Percentiles rank a stretch among this genome's conserved stretches.
These are phyloP conservation scores for Chaetodon trifasciatus DNA, from an alignment of 2,797 vertebrate genomes.

Conservation along the genomic window DNA sequence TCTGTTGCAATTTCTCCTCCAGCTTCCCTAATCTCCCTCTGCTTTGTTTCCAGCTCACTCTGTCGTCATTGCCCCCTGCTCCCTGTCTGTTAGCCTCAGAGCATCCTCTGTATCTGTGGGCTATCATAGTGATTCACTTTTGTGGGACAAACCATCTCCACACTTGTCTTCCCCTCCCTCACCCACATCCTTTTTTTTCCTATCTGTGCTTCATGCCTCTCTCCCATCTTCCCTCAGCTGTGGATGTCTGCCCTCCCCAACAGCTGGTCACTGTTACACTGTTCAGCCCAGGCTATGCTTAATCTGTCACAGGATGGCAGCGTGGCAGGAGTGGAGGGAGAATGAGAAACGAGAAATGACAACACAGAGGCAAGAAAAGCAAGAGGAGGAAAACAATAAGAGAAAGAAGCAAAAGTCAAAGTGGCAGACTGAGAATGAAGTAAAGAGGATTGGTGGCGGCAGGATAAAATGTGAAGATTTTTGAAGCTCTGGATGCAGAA, in stretches of 20 bases:
- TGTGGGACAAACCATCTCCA: slow-evolving; percentile 49
- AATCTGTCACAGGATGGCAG: slow-evolving; percentile 71
- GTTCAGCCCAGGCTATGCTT: slow-evolving; percentile 61
- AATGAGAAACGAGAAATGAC: slow-evolving; percentile 30
- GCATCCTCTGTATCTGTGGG: slow-evolving; percentile 42
- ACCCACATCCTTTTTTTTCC: slow-evolving; percentile 3
- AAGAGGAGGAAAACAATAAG: slow-evolving; percentile 16
- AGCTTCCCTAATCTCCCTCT: slow-evolving; percentile 33
- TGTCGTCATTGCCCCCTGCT: slow-evolving; percentile 40
- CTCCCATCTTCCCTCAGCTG: slow-evolving; percentile 47
- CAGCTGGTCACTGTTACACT: slow-evolving; percentile 72
- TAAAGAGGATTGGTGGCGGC: slow-evolving; percentile 25
- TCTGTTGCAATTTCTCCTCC: slow-evolving; percentile 55
- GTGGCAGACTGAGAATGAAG: slow-evolving; percentile 45
- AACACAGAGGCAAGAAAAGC: slow-evolving; percentile 25
- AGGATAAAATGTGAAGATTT: slow-evolving; percentile 35
- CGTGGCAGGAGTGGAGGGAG: slow-evolving; percentile 44
- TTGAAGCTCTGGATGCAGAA: slow-evolving; percentile 42
- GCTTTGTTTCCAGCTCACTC: slow-evolving; percentile 35
- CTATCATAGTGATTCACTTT: slow-evolving; percentile 55
- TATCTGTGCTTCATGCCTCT: slow-evolving; percentile 34
- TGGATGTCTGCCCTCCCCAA: slow-evolving; percentile 58
- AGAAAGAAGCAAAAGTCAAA: slow-evolving; percentile 28
- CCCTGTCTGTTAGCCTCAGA: slow-evolving; percentile 43
- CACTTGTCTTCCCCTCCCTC: slow-evolving; percentile 31